Base-by-base conservation (phyloP, 2,888 invertebrate genomes). In the Cryptophagus acutangulus region DNA sequence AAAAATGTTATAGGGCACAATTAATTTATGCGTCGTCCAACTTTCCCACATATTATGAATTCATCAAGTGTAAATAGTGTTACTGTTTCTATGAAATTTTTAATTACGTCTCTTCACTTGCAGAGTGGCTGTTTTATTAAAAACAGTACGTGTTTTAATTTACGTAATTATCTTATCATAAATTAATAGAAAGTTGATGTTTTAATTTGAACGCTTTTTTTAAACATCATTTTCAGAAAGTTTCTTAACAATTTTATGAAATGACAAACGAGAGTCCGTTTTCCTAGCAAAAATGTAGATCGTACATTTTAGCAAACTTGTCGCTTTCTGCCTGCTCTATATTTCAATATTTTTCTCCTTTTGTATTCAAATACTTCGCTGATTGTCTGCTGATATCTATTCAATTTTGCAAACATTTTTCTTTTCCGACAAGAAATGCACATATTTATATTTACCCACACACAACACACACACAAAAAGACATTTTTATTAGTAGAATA, bases 351-450 rank as follows among this genome's bases (percentile, higher is more conserved):
- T 20, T 46, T 43, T 36, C 26, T 18, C 43, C 38, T 41, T 46
- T 28, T n/a, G 43, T 46, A 39, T 46, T 46, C 41, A 35, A 46
- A 38, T 45, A 44, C 48, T 48, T 48, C 31, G 12, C 31, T 41
- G 51, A 51, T 51, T 49, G 51, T 43, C 43, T 42, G 43, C 45
- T 48, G 45, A 51, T 51, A 51, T 49, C 49, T 47, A 49, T 49
- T 51, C 47, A 48, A 49, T 51, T 49, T 49, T 41, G 39, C 17
- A 30, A 39, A 51, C 48, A 51, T 51, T 49, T 49, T 49, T 51
- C 47, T 37, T 46, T 47, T 48, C 47, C 47, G 46, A 49, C 49
- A 47, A 29, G 31, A 40, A 44, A 46, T 43, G 43, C 45, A 51
- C 48, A 47, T 47, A 51, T 51, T 48, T 49, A 31, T 8, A 16